A percentile compares a stretch with the other conserved stretches of the same genome.
Evolutionary conservation across 2,113 vertebrate genomes (phyloP).

Genomic region (Neodon shergylaensis): DNA sequence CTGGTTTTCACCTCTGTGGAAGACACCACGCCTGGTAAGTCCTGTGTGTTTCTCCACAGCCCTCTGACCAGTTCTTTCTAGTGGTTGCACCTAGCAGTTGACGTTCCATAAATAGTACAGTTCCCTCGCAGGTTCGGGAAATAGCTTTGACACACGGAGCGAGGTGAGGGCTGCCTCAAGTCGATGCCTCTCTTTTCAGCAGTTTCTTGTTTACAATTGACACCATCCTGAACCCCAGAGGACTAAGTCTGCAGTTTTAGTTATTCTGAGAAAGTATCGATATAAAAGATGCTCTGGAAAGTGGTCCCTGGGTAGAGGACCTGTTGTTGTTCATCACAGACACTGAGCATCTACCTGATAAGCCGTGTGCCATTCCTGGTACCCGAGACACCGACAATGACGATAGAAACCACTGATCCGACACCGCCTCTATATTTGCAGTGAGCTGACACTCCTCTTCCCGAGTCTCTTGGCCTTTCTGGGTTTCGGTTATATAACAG

Average conservation of each 20-base stretch:
- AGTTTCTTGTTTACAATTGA: neutral
- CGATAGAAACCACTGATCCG: neutral
- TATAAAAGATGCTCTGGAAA: constrained; percentile 19
- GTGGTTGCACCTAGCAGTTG: neutral
- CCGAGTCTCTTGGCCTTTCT: neutral
- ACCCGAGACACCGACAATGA: neutral
- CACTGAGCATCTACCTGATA: neutral
- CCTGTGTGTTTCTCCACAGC: neutral
- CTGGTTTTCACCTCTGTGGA: constrained; percentile 40
- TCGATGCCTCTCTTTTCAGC: neutral
- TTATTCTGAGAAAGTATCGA: neutral
- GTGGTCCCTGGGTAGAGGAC: neutral
- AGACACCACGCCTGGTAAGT: neutral
- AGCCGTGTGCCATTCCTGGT: neutral
- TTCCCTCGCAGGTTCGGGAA: neutral
- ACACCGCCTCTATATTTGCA: neutral
- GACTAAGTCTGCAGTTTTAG: constrained; percentile 15
- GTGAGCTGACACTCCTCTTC: neutral
- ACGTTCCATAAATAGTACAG: constrained; percentile 2
- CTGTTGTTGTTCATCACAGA: neutral
- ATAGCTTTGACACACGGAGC: neutral
- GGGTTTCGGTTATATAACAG: neutral
- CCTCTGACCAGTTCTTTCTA: constrained; percentile 4
- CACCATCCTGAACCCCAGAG: neutral
- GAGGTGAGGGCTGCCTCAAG: neutral